Evolutionary conservation across 2,113 vertebrate species (phyloP).

Genomic region (Phocoena phocoena): DNA sequence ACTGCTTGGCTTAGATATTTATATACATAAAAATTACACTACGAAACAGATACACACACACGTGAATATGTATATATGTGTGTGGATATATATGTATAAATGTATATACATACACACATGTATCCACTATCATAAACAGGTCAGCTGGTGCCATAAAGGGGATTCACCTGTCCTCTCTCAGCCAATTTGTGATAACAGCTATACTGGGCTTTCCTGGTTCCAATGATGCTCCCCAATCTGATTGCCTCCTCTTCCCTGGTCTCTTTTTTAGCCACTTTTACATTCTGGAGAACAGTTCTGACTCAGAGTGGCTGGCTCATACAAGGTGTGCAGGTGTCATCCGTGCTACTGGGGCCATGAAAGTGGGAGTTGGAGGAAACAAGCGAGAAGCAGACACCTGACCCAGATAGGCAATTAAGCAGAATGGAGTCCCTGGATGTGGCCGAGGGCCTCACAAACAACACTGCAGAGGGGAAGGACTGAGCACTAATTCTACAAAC

Average conservation of each 20-base stretch:
- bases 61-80: accelerated
- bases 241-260: not conserved
- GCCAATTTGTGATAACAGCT: not conserved
- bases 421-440: not conserved
- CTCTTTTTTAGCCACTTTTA: not conserved
- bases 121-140: too few relatives aligned
- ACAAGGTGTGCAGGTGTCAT: not conserved
- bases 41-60: not conserved
- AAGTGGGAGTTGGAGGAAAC: not conserved
- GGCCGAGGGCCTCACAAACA: not conserved
- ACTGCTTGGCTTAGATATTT: not conserved
- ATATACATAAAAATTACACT: not conserved
- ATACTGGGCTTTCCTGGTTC: not conserved
- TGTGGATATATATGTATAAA: not conserved
- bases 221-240: not conserved
- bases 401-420: not conserved
- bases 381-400: not conserved
- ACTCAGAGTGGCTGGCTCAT: not conserved
- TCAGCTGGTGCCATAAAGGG: not conserved
- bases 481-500: not conserved
- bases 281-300: not conserved
- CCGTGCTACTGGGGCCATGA: accelerated
- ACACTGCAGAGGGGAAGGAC: not conserved
- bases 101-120: not conserved
- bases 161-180: not conserved